Base-by-base conservation (phyloP, 2,888 invertebrate genomes). In the Limnephilus auricula region DNA sequence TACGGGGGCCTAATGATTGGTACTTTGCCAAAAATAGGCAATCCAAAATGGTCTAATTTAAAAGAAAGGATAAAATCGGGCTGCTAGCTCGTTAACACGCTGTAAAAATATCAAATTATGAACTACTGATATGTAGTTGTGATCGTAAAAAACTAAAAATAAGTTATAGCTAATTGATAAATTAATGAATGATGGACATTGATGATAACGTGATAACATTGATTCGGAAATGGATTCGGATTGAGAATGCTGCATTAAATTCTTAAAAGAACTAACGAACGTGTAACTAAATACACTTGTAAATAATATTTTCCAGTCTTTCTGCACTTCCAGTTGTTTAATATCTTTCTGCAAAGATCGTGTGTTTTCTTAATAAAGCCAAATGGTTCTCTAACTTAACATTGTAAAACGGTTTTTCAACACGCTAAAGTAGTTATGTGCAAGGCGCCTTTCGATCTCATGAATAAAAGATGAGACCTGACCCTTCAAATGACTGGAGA, bases 401-500 rank as follows among this genome's bases (percentile, higher is more conserved):
- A 82, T 82, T 34, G 34, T 82, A 82, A 82, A 82, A 82, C 15
- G 34, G 15, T 32, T 82, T 65, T 37, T 82, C 15, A 82, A 82
- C 32, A 82, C 82, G 82, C 82, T 25, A 25, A 82, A 82, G 65
- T 65, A 65, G 82, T 82, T n/a, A 82, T 82, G 82, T 40, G 89
- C 40, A 25, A 31, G 85, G 79, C 90, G 84, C 85, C 78, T 85
- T 85, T 84, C 50, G 34, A 84, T 37, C 9, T 45, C 18, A 90
- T 90, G 90, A 90, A 92, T 90, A 92, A 92, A 90, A 90, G 86
- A 92, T 90, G 89, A 85, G 78, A 6, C n/a, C 37, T 18, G 34
- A 84, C 79, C 85, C 78, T 37, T 80, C 80, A 85, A 45, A 82
- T 37, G 40, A 90, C 37, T 9, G 37, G 12, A 85, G 37, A 65